phyloP scores from a whole-genome alignment of 2,797 vertebrate species.

The Anguilla obscura region DNA sequence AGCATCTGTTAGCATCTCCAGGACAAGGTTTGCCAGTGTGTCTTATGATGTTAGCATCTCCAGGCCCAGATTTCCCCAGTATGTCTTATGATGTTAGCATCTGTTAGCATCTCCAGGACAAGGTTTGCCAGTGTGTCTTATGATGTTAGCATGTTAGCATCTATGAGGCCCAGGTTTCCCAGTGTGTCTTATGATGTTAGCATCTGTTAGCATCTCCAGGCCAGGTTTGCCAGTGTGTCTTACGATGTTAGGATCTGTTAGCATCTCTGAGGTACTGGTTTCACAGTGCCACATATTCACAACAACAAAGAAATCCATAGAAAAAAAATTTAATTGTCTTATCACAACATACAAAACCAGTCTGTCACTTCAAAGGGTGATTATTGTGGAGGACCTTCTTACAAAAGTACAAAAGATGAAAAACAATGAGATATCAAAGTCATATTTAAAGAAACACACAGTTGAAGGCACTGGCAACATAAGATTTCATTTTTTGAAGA shows the following conservation, averaged over 20 bases:
- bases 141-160: no score
- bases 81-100: no score
- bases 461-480: slow-evolving; percentile 22
- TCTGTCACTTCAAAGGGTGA: neutral
- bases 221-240: no score
- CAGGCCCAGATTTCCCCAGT: no score
- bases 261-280: neutral
- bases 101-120: no score
- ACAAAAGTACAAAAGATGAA: slow-evolving; percentile 25
- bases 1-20: neutral
- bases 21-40: neutral
- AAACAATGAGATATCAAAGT: slow-evolving; percentile 2
- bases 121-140: no score
- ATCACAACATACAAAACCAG: slow-evolving; percentile 17
- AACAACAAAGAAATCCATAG: neutral
- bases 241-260: neutral
- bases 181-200: no score
- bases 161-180: no score
- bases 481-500: slow-evolving; percentile 10
- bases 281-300: neutral
- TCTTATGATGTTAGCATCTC: no score
- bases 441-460: neutral
- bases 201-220: no score
- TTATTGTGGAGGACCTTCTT: neutral
- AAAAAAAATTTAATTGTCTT: slow-evolving; percentile 10